A percentile compares a stretch with the other conserved stretches of the same genome.
These are phyloP conservation scores for Molorchus minor DNA, from an alignment of 2,888 invertebrate genomes.

Conservation along the genomic window DNA sequence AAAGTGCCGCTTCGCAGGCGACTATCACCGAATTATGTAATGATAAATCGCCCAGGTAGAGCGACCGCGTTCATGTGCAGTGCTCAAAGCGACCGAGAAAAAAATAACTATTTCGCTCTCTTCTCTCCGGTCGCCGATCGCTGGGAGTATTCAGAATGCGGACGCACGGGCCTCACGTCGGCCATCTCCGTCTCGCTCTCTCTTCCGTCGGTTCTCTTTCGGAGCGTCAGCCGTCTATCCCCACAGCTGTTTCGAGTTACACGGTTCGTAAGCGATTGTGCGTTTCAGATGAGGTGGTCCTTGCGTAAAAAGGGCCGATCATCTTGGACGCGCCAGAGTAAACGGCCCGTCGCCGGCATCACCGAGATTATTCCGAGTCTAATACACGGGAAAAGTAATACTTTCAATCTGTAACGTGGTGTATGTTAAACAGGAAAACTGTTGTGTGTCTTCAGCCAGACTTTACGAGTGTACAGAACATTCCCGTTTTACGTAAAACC, in stretches of 20 bases:
- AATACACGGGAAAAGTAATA: no score
- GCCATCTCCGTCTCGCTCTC: constrained; percentile 9
- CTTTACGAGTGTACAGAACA: neutral
- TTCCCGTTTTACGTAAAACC: constrained; percentile 3
- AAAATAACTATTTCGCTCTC: neutral
- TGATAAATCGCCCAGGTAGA: constrained; percentile 38
- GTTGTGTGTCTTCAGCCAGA: neutral
- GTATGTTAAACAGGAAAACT: no score
- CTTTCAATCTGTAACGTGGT: no score
- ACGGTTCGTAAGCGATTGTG: constrained; percentile 41
- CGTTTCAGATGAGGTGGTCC: neutral
- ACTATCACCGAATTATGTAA: constrained; percentile 35
- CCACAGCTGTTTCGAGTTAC: constrained; percentile 52
- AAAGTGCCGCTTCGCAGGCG: constrained; percentile 30
- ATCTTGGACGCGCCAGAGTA: neutral
- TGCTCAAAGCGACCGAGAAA: neutral
- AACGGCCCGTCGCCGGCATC: neutral
- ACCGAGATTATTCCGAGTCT: no score
- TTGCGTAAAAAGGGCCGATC: constrained; percentile 5
- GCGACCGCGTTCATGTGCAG: constrained; percentile 30
- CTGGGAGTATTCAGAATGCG: neutral
- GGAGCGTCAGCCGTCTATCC: neutral
- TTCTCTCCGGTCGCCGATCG: neutral
- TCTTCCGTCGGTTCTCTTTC: constrained; percentile 2
- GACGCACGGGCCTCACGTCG: neutral